A percentile compares a stretch with the other conserved stretches of the same genome.
These are phyloP conservation scores for Pteruthius melanotis DNA, from an alignment of 2,113 vertebrate species.

Conservation along the genomic window DNA sequence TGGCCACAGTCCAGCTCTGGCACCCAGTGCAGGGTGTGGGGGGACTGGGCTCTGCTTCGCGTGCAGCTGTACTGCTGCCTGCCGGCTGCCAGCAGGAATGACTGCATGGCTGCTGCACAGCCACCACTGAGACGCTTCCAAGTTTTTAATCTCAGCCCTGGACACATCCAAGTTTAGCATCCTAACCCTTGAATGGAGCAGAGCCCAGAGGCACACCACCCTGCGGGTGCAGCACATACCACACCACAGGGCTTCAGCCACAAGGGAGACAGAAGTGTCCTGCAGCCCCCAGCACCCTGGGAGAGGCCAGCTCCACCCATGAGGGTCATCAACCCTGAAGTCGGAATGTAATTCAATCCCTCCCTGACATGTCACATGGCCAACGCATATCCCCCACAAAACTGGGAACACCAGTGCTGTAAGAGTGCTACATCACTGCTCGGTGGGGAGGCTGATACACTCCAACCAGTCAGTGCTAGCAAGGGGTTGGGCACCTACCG, in stretches of 20 bases:
- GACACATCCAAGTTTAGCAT: not conserved
- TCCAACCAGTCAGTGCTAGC: accelerated
- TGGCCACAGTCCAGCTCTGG: not conserved
- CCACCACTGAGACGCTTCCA: not conserved
- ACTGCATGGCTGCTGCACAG: accelerated
- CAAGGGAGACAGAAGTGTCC: not conserved
- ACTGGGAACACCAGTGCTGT: accelerated
- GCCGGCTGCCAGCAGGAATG: not conserved
- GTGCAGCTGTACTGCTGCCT: not conserved
- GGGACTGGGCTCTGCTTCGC: not conserved
- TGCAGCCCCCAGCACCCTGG: accelerated
- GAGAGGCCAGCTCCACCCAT: not conserved
- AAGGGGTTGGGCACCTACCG: constrained; percentile 72
- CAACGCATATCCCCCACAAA: accelerated
- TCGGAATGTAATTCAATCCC: not conserved
- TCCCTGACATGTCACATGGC: accelerated
- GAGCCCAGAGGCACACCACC: not conserved
- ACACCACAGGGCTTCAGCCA: accelerated
- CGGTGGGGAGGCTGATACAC: accelerated
- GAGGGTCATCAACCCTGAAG: not conserved
- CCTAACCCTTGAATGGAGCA: not conserved
- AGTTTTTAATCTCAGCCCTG: not conserved
- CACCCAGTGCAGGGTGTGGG: accelerated
- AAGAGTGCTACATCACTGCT: not conserved
- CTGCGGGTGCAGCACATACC: accelerated